Conservation (phyloP, 1,140 invertebrate genomes). For the Panagrolaimus sp. region DNA sequence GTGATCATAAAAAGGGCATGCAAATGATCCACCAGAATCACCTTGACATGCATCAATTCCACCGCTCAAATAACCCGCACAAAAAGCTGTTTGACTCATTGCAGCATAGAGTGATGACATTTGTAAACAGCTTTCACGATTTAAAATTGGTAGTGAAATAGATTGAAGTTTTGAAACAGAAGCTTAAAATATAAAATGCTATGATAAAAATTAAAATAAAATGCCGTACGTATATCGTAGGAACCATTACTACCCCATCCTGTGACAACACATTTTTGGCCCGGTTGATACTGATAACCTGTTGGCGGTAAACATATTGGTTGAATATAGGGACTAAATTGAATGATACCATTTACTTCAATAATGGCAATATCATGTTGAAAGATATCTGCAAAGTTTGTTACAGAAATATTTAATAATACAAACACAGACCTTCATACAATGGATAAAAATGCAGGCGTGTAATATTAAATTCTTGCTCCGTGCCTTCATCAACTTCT, state of each 20-base stretch:
- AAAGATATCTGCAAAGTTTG: slow-evolving; percentile 20
- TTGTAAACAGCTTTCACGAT: slow-evolving; percentile 20
- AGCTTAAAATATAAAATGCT: neutral
- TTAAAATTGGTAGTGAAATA: slow-evolving; percentile 24
- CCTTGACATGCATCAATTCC: slow-evolving; percentile 23
- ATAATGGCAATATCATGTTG: slow-evolving; percentile 29
- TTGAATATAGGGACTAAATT: slow-evolving; percentile 18
- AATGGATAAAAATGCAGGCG: slow-evolving; percentile 26
- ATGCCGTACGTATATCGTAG: neutral
- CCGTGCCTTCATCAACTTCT: slow-evolving; percentile 19
- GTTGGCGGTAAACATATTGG: slow-evolving; percentile 26
- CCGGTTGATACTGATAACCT: slow-evolving; percentile 18
- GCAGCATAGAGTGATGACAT: slow-evolving; percentile 23
- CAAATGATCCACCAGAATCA: slow-evolving; percentile 27
- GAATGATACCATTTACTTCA: slow-evolving; percentile 10
- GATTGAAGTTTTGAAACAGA: slow-evolving; percentile 17
- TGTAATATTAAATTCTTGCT: slow-evolving; percentile 22
- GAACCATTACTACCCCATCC: slow-evolving; percentile 29
- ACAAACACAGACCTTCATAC: slow-evolving; percentile 28
- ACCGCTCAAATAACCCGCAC: slow-evolving; percentile 24
- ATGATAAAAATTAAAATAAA: neutral
- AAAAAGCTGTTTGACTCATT: slow-evolving; percentile 16
- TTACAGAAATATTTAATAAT: neutral
- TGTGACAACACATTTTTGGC: slow-evolving; percentile 28
- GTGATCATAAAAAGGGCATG: slow-evolving; percentile 7